These are phyloP conservation scores for Dicrostonyx torquatus DNA, from an alignment of 2,797 vertebrate species.

Conservation along the genomic window DNA sequence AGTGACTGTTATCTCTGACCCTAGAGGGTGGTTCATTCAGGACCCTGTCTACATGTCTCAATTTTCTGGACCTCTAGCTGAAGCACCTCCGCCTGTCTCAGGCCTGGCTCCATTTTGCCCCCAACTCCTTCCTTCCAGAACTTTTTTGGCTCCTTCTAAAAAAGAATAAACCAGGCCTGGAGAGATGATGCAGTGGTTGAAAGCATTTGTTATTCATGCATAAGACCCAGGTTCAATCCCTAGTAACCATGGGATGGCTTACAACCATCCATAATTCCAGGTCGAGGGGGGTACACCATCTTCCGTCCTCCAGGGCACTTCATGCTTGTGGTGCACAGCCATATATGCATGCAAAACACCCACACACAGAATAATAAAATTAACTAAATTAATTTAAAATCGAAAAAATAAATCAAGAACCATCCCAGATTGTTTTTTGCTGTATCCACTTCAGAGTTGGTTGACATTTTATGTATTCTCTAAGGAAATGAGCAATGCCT, in stretches of 20 bases:
- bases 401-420: not conserved
- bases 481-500: not conserved
- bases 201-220: not conserved
- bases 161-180: not conserved
- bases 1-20: constrained; percentile 5
- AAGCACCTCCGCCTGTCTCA: not conserved
- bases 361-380: not conserved
- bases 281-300: no score
- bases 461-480: not conserved
- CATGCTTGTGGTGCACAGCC: not conserved
- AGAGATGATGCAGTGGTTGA: not conserved
- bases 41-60: not conserved
- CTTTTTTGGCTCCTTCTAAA: not conserved
- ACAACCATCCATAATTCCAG: not conserved
- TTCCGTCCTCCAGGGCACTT: not conserved
- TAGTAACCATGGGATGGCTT: not conserved
- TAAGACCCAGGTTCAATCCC: not conserved
- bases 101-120: not conserved
- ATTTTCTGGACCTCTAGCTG: not conserved
- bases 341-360: not conserved
- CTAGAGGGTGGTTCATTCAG: not conserved
- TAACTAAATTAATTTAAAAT: not conserved
- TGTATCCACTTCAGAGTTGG: not conserved
- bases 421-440: not conserved
- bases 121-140: not conserved